Conservation (phyloP, 2,113 vertebrate genomes). For the Otocyon megalotis region DNA sequence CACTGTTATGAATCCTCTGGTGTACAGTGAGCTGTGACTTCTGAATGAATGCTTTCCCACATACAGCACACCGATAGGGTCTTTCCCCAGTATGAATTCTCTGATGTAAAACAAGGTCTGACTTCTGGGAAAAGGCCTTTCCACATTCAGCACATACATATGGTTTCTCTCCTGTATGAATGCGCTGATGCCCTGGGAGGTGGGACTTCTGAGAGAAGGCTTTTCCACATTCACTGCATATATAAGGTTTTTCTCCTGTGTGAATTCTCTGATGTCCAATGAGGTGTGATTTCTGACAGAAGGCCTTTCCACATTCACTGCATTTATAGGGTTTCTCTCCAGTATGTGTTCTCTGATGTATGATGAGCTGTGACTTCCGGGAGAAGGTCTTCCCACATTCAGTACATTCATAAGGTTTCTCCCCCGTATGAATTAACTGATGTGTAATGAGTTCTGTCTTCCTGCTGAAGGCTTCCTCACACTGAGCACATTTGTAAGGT, state of each 20-base stretch:
- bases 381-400: constrained; percentile 87
- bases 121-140: constrained; percentile 78
- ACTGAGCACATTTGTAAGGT: constrained; percentile 72
- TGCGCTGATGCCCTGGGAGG: constrained; percentile 75
- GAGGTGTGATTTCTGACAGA: constrained; percentile 72
- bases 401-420: constrained; percentile 86
- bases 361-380: constrained; percentile 85
- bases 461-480: constrained; percentile 82
- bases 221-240: constrained; percentile 76
- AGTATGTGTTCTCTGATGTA: constrained; percentile 78
- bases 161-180: constrained; percentile 79
- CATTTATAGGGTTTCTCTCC: constrained; percentile 85
- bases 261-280: constrained; percentile 74
- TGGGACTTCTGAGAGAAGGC: constrained; percentile 78
- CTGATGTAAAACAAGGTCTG: constrained; percentile 77
- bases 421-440: constrained; percentile 86
- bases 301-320: constrained; percentile 77
- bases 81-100: constrained; percentile 78
- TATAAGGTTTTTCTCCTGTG: constrained; percentile 77
- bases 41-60: constrained; percentile 79
- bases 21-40: constrained; percentile 78
- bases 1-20: constrained; percentile 72
- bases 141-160: constrained; percentile 79
- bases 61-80: constrained; percentile 69
- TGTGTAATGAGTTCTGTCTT: constrained; percentile 85